Evolutionary conservation across 1,140 invertebrate species (phyloP).

Genomic region (Leptonema lineaticorne): DNA sequence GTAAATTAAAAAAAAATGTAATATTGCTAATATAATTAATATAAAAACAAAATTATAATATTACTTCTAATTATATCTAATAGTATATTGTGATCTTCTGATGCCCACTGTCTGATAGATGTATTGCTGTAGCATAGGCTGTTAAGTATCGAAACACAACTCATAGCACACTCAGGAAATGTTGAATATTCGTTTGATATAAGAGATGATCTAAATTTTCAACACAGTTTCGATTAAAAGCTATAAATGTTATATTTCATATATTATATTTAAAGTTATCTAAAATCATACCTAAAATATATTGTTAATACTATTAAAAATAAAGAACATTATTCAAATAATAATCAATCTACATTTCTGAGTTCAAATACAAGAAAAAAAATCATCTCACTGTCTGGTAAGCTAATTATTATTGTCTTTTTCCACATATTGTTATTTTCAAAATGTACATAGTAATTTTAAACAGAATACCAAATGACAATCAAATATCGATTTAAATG

Average conservation of each 20-base stretch:
- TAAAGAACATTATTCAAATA: not conserved
- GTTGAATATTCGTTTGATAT: constrained; percentile 61
- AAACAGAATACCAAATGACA: not conserved
- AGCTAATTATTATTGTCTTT: too few species aligned
- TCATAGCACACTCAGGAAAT: constrained; percentile 66
- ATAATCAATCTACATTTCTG: not conserved
- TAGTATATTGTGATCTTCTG: constrained; percentile 55
- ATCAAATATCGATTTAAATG: not conserved
- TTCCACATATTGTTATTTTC: too few species aligned
- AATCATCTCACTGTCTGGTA: too few species aligned
- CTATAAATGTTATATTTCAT: too few species aligned
- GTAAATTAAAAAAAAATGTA: constrained; percentile 38
- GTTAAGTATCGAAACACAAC: constrained; percentile 62
- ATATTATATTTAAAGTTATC: too few species aligned
- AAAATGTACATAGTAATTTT: too few species aligned
- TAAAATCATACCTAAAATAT: too few species aligned
- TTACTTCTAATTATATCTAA: constrained; percentile 62
- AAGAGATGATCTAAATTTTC: constrained; percentile 52
- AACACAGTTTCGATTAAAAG: not conserved
- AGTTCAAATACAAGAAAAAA: too few species aligned
- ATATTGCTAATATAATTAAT: not conserved
- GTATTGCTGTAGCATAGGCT: constrained; percentile 55
- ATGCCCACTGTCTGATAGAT: constrained; percentile 55
- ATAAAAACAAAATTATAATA: constrained; percentile 11
- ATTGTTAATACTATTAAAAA: too few species aligned